Evolutionary conservation across 2,797 vertebrate genomes (phyloP).

Genomic region (Scyliorhinus canicula): DNA sequence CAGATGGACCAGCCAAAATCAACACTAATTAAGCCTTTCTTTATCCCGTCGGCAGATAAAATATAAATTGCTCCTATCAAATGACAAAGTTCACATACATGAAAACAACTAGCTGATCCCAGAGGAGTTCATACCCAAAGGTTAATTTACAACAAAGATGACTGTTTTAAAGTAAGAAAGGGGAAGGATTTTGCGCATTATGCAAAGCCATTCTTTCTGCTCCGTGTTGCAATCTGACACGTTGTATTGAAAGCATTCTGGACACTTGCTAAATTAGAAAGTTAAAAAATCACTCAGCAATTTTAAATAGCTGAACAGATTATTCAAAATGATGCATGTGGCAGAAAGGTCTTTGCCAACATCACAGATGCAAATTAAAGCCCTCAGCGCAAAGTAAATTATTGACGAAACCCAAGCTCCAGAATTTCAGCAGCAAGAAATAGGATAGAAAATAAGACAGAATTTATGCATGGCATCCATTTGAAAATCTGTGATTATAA

Average conservation of each 20-base stretch:
- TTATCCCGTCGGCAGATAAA: background rate
- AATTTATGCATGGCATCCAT: background rate
- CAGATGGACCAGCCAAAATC: background rate
- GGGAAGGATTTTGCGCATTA: background rate
- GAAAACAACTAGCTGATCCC: background rate
- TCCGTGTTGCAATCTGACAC: background rate
- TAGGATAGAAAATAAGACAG: background rate
- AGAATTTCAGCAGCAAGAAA: background rate
- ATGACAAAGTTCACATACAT: background rate
- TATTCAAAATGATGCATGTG: background rate
- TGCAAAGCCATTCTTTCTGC: background rate
- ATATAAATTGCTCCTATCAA: background rate
- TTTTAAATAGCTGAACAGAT: background rate
- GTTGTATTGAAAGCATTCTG: background rate
- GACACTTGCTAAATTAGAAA: background rate
- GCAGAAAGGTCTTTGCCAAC: background rate
- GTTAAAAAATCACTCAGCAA: background rate
- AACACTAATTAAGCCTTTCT: background rate
- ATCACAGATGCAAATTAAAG: background rate
- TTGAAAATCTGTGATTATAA: background rate
- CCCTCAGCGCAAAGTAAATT: background rate
- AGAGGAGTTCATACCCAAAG: background rate
- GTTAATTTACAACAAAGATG: background rate
- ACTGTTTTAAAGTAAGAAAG: background rate
- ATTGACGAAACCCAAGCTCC: background rate